Percentiles rank a stretch among this genome's conserved stretches.
These are phyloP conservation scores for Hippocampus abdominalis DNA, from an alignment of 2,113 vertebrate species.

Conservation along the genomic window DNA sequence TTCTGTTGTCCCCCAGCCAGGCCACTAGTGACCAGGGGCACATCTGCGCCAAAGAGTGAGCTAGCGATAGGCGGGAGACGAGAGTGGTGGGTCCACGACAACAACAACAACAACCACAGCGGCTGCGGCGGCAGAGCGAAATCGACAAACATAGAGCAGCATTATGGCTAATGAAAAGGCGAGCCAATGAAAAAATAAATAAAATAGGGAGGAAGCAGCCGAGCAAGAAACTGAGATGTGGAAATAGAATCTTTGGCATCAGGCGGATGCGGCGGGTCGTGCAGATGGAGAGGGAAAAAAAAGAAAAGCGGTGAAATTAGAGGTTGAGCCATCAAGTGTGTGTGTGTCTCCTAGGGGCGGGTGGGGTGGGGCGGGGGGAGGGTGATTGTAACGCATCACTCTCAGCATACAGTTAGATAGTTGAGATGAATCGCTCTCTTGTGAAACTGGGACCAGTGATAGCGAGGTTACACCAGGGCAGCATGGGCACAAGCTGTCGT, in stretches of 20 bases:
- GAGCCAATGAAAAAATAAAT: constrained; percentile 8
- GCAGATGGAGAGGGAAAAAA: constrained; percentile 35
- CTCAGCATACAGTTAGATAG: constrained; percentile 52
- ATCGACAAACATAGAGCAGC: constrained; percentile 14
- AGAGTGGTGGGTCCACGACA: constrained; percentile 1
- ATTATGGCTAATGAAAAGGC: constrained; percentile 6
- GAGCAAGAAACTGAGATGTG: constrained; percentile 31
- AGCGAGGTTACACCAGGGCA: constrained; percentile 45
- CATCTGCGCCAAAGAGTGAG: constrained; percentile 52
- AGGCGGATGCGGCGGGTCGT: constrained; percentile 43
- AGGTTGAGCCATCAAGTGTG: constrained; percentile 70
- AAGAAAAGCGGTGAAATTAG: constrained; percentile 74
- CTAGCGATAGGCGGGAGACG: constrained; percentile 36
- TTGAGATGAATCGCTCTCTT: constrained; percentile 64
- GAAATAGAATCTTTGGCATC: constrained; percentile 41
- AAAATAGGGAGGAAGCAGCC: constrained; percentile 6
- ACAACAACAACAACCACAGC: constrained; percentile 9
- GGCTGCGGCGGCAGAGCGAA: neutral
- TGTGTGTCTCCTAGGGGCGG: constrained; percentile 55
- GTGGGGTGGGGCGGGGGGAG: neutral
- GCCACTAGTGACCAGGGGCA: constrained; percentile 58
- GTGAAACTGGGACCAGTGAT: constrained; percentile 63
- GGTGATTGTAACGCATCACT: constrained; percentile 65
- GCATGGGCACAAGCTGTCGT: constrained; percentile 50
- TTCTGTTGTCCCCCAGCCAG: constrained; percentile 62